Percentiles rank a stretch among this genome's conserved stretches.
phyloP scores from a whole-genome alignment of 1,140 invertebrate species.

The Drosophila tropicalis region DNA sequence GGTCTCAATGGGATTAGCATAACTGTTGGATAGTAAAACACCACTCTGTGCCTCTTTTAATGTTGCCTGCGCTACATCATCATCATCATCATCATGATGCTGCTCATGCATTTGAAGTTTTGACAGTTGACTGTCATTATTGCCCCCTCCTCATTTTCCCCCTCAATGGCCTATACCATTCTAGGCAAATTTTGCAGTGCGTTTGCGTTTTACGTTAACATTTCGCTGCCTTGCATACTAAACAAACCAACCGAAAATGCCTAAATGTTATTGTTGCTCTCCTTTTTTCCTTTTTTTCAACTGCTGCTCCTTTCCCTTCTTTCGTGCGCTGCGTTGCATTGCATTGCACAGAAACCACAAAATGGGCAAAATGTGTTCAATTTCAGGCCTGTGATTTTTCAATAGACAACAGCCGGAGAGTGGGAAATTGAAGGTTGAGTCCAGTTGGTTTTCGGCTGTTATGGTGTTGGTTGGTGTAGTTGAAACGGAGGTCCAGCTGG shows the following conservation, averaged over 20 bases:
- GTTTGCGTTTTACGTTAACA: conserved; percentile 78
- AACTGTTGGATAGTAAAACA: background rate
- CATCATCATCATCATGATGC: conserved; percentile 69
- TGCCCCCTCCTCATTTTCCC: background rate
- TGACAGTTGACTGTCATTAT: conserved; percentile 79
- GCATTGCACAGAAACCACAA: conserved; percentile 63
- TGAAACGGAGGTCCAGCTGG: conserved; percentile 41
- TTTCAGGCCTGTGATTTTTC: conserved; percentile 79
- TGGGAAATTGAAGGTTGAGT: background rate
- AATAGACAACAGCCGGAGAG: conserved; percentile 55
- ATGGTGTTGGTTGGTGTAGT: conserved; percentile 1
- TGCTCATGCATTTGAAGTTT: conserved; percentile 75
- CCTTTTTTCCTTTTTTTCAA: background rate
- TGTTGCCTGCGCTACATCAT: conserved; percentile 34
- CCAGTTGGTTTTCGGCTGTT: conserved; percentile 2
- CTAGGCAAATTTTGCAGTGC: conserved; percentile 67
- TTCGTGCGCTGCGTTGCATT: conserved; percentile 14
- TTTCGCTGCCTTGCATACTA: conserved; percentile 76
- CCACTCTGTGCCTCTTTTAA: background rate
- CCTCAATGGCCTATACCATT: background rate
- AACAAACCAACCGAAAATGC: conserved; percentile 53
- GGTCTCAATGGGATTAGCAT: conserved; percentile 1
- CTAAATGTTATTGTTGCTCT: conserved; percentile 53
- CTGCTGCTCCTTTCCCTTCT: conserved; percentile 15
- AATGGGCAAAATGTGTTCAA: conserved; percentile 80